Base-by-base conservation (phyloP, 2,797 vertebrate genomes). In the Bryconaethiops microstoma region DNA sequence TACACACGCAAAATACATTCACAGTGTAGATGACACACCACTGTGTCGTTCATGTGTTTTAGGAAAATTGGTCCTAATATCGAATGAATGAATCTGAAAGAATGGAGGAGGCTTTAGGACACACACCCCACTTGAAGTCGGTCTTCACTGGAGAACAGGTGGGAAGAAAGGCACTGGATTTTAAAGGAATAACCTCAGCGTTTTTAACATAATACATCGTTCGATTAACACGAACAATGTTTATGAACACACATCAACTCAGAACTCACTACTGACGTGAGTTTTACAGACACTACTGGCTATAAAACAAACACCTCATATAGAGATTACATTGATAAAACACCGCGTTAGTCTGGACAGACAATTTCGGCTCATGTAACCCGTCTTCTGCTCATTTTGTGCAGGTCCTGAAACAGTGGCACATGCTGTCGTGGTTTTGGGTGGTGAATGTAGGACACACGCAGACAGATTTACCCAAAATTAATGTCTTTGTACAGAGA, bases 161-260 rank as follows among this genome's bases (percentile, higher is more conserved):
- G 52, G 54, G 76, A 76, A 87, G 84, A 78, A 92, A 93, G 92
- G 91, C 92, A 92, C 92, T 87, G 23, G 64, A 70, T 78, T 29
- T 67, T 73, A 35, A 59, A 21, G 40, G 42, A 69, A 13, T 14
- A 35, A 3, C 4, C 5, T 16, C 19, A 59, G 59, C 9, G 12
- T 65, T 29, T 40, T 39, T 2, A 29, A 29, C 23, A 0, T 62
- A 45, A 64, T 13, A 2, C 4, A 25, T 62, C 13, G 7, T 7
- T 23, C n/a, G 9, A 59, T 59, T 1, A 10, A 23, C 8, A 10
- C 55, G n/a, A n/a, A 25, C 21, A 57, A n/a, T n/a, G 19, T 21
- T 10, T 13, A 12, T 7, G 6, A 2, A 21, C 55, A n/a, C 57
- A n/a, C 6, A 17, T 9, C 19, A 1, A 57, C 54, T n/a, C 19